Conservation (phyloP, 92 coral and sea anemone genomes). For the Phenganax marumi region DNA sequence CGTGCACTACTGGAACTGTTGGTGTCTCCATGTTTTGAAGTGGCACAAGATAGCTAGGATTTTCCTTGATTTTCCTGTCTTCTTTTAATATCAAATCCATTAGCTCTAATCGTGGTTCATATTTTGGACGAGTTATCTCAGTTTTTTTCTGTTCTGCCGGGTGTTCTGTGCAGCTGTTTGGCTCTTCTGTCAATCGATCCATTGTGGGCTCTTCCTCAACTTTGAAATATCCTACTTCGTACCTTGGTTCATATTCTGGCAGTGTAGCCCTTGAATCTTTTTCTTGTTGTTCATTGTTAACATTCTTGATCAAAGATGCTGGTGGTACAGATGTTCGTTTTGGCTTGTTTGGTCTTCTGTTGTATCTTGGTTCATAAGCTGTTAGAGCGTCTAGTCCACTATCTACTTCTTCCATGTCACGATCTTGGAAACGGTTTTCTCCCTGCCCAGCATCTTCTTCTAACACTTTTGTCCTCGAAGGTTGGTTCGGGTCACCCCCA, state of each 20-base stretch:
- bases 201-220: neutral
- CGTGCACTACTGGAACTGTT: neutral
- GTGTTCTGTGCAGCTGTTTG: neutral
- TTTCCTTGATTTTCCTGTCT: neutral
- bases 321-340: neutral
- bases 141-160: neutral
- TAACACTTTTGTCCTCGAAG: neutral
- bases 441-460: neutral
- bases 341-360: neutral
- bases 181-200: neutral
- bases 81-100: neutral
- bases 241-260: neutral
- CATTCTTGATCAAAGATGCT: neutral
- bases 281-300: neutral
- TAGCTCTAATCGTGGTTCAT: constrained; percentile 7
- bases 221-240: neutral
- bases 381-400: neutral
- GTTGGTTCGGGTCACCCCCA: neutral
- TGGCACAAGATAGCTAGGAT: neutral
- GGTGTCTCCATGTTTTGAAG: neutral
- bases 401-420: neutral
- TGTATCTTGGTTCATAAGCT: neutral
- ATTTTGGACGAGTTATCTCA: neutral
- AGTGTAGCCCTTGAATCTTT: neutral
- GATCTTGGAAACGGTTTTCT: neutral